Conservation (phyloP, 2,888 invertebrate genomes). For the Lycia hirtaria region DNA sequence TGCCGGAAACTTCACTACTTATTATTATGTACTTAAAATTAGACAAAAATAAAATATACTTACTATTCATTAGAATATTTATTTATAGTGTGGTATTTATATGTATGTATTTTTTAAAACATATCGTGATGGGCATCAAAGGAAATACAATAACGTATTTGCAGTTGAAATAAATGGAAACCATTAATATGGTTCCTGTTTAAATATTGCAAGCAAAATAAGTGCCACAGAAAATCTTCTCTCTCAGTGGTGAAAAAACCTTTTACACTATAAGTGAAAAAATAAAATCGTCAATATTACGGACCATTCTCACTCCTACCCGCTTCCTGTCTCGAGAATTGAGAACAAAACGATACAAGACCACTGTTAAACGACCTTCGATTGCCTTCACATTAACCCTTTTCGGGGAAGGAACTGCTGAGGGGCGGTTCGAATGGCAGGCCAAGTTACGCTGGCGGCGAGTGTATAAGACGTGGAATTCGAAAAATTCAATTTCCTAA, state of each 20-base stretch:
- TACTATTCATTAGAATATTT: too few species aligned
- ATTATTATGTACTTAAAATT: too few species aligned
- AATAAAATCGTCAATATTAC: slow-evolving; percentile 45
- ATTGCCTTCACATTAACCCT: slow-evolving; percentile 49
- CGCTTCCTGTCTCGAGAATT: slow-evolving; percentile 49
- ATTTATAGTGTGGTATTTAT: too few species aligned
- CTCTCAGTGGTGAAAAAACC: slow-evolving; percentile 28
- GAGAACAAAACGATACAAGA: slow-evolving; percentile 58
- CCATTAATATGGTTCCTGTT: background rate
- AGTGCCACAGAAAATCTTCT: slow-evolving; percentile 11
- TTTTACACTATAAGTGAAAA: slow-evolving; percentile 44
- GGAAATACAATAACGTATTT: background rate
- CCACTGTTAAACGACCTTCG: slow-evolving; percentile 51
- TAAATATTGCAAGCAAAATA: slow-evolving; percentile 23
- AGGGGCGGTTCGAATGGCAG: slow-evolving; percentile 44
- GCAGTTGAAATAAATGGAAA: background rate
- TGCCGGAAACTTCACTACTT: too few species aligned
- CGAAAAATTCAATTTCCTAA: slow-evolving; percentile 82
- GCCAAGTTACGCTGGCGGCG: slow-evolving; percentile 53
- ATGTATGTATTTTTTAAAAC: too few species aligned
- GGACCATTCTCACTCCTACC: slow-evolving; percentile 47
- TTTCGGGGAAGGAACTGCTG: slow-evolving; percentile 38
- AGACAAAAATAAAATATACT: too few species aligned
- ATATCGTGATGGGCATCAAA: too few species aligned
- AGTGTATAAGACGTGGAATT: slow-evolving; percentile 66